Evolutionary conservation across 2,888 invertebrate genomes (phyloP).

Genomic region (Alsophila aescularia): DNA sequence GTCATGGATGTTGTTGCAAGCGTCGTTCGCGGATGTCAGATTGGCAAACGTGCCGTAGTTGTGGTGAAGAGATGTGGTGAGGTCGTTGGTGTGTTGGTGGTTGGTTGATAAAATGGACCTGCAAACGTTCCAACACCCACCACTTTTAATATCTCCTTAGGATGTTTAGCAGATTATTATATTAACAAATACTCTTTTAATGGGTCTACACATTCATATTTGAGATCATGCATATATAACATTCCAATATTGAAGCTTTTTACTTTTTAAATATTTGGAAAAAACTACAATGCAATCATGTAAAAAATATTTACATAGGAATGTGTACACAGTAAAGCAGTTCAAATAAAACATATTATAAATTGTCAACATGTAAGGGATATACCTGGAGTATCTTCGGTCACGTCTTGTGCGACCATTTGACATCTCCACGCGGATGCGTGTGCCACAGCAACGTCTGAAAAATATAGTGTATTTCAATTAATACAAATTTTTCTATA

Average conservation of each 20-base stretch:
- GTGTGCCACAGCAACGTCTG: conserved; percentile 94
- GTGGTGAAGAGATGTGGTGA: conserved; percentile 84
- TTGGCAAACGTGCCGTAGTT: conserved; percentile 79
- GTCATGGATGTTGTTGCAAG: conserved; percentile 73
- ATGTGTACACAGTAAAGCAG: conserved; percentile 23
- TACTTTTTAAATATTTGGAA: not conserved
- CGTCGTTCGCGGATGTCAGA: conserved; percentile 77
- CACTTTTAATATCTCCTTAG: conserved; percentile 76
- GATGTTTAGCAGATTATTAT: conserved; percentile 21
- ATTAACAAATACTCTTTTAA: conserved; percentile 16
- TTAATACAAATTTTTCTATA: too few species aligned
- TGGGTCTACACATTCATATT: conserved; percentile 29
- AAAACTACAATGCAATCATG: not conserved
- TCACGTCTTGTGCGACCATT: conserved; percentile 92
- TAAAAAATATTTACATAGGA: conserved; percentile 21
- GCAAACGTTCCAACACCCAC: conserved; percentile 85
- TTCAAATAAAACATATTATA: conserved; percentile 1
- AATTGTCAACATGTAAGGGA: conserved; percentile 3
- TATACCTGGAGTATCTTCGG: conserved; percentile 77
- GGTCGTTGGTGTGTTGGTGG: conserved; percentile 83
- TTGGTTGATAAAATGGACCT: conserved; percentile 85
- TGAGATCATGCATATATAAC: not conserved
- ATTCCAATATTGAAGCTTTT: not conserved
- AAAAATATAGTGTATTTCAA: conserved; percentile 26
- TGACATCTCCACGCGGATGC: conserved; percentile 97